phyloP scores from a whole-genome alignment of 2,113 vertebrate genomes.

The Embiotoca jacksoni region DNA sequence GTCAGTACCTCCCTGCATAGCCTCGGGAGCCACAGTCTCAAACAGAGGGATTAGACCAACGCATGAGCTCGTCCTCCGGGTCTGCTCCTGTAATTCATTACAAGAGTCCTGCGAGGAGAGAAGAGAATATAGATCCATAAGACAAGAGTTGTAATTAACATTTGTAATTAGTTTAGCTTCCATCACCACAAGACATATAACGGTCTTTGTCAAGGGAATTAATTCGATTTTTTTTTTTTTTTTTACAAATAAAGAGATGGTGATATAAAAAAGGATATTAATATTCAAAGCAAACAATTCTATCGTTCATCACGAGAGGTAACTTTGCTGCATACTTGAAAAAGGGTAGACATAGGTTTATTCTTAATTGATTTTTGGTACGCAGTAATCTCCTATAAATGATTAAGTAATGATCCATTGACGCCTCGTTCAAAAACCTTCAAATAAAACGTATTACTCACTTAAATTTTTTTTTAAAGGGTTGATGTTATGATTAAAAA shows the following conservation, averaged over 20 bases:
- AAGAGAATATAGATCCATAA: conserved; percentile 38
- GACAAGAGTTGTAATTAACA: conserved; percentile 38
- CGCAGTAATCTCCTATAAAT: background rate
- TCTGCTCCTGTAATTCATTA: conserved; percentile 47
- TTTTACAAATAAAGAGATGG: background rate
- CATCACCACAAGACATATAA: background rate
- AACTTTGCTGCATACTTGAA: background rate
- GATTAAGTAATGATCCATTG: background rate
- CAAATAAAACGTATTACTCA: no score
- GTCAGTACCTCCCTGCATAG: conserved; percentile 31
- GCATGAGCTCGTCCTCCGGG: conserved; percentile 38
- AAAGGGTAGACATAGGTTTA: background rate
- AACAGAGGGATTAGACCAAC: conserved; percentile 53
- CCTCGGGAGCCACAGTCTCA: conserved; percentile 51
- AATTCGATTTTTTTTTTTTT: conserved; percentile 4
- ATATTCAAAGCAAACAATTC: conserved; percentile 14
- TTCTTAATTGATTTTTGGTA: background rate
- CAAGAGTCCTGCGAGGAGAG: conserved; percentile 51
- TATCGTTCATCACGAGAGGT: conserved; percentile 19
- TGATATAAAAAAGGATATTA: conserved; percentile 27
- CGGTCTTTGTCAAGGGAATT: conserved; percentile 25
- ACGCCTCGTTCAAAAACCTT: background rate
- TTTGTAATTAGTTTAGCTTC: conserved; percentile 43
- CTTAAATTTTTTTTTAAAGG: background rate
- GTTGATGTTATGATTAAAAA: background rate